Evolutionary conservation across 2,113 vertebrate genomes (phyloP).

Genomic region (Nerophis lumbriciformis): DNA sequence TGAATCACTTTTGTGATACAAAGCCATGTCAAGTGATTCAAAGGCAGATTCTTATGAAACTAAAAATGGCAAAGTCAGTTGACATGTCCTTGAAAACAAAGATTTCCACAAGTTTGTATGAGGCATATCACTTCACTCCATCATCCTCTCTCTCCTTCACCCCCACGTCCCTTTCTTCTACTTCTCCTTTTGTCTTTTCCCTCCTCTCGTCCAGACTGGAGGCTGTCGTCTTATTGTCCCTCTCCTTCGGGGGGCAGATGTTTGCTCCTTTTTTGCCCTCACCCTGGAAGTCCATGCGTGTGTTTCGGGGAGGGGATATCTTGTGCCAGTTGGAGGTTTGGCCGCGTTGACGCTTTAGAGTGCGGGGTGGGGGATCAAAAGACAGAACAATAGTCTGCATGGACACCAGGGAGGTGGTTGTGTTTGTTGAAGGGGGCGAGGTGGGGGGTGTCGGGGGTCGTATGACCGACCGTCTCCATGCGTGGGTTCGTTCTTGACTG

Average conservation of each 20-base stretch:
- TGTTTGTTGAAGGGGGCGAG: background rate
- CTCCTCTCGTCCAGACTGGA: slow-evolving; percentile 43
- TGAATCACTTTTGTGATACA: too few relatives aligned
- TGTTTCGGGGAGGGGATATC: background rate
- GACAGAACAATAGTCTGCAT: slow-evolving; percentile 35
- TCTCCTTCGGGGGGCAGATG: slow-evolving; percentile 47
- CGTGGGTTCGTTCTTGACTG: slow-evolving; percentile 5
- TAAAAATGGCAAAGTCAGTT: too few relatives aligned
- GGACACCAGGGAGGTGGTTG: slow-evolving; percentile 19
- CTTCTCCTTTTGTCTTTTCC: slow-evolving; percentile 59
- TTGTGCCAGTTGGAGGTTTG: slow-evolving; percentile 17
- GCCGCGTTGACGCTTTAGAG: slow-evolving; percentile 27
- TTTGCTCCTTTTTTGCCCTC: slow-evolving; percentile 26
- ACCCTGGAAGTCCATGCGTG: slow-evolving; percentile 6
- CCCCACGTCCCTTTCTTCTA: slow-evolving; percentile 31
- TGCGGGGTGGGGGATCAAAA: slow-evolving; percentile 19
- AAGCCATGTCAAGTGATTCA: too few relatives aligned
- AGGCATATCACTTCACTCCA: slow-evolving; percentile 19
- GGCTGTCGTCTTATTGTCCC: slow-evolving; percentile 39
- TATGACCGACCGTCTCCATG: slow-evolving; percentile 28
- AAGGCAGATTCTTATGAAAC: too few relatives aligned
- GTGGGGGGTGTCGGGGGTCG: background rate
- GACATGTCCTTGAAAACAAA: too few relatives aligned
- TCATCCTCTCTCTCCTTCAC: slow-evolving; percentile 7
- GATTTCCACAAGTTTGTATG: background rate